Conservation (phyloP, 2,797 vertebrate genomes). For the Typhlichthys eigenmanni region DNA sequence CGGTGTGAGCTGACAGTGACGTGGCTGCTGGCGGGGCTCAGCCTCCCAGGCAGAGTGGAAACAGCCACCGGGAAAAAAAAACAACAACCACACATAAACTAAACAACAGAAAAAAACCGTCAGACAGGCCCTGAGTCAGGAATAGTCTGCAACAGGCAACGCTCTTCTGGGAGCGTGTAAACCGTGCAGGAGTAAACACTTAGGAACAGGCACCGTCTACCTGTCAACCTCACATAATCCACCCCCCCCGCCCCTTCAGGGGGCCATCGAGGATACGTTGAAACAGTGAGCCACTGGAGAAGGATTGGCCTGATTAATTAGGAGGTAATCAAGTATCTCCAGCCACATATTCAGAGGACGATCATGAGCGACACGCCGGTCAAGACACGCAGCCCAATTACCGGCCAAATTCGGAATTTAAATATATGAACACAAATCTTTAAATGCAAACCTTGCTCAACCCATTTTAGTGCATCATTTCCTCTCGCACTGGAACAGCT, state of each 20-base stretch:
- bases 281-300: conserved; percentile 42
- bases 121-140: conserved; percentile 47
- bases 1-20: not conserved
- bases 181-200: conserved; percentile 46
- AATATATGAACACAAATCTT: too few relatives aligned
- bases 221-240: conserved; percentile 51
- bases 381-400: conserved; percentile 5
- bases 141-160: conserved; percentile 59
- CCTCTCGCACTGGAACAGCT: too few relatives aligned
- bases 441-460: not conserved
- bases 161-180: conserved; percentile 50
- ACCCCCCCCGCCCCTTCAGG: conserved; percentile 1
- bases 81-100: conserved; percentile 14
- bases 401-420: too few relatives aligned
- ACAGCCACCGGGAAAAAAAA: conserved; percentile 60
- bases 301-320: conserved; percentile 50
- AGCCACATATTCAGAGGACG: conserved; percentile 38
- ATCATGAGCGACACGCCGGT: conserved; percentile 1
- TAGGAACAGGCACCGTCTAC: conserved; percentile 39
- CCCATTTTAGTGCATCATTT: not conserved
- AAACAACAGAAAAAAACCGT: conserved; percentile 42
- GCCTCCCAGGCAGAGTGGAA: conserved; percentile 30
- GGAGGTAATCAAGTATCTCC: conserved; percentile 55
- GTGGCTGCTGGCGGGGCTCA: conserved; percentile 40
- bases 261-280: conserved; percentile 26